A percentile compares a stretch with the other conserved stretches of the same genome.
phyloP scores from a whole-genome alignment of 2,888 invertebrate species.

The Coenonympha glycerion region DNA sequence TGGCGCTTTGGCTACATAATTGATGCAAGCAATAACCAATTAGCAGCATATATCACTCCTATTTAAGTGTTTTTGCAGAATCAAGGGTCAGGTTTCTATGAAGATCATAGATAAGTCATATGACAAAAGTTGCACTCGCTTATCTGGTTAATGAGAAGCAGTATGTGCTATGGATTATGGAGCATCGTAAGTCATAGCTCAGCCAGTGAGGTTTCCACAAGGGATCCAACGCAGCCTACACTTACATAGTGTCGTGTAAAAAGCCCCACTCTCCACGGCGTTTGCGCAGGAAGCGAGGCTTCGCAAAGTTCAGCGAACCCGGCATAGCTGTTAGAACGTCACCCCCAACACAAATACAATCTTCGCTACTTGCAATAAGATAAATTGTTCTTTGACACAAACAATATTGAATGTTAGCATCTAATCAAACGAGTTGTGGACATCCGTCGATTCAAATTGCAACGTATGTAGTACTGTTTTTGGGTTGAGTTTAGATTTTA shows the following conservation, averaged over 20 bases:
- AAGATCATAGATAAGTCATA: too few species aligned
- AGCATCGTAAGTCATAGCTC: too few species aligned
- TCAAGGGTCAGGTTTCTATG: too few species aligned
- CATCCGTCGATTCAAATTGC: constrained; percentile 27
- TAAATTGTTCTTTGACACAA: constrained; percentile 16
- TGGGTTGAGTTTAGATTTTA: constrained; percentile 31
- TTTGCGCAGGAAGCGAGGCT: constrained; percentile 51
- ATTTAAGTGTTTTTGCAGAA: too few species aligned
- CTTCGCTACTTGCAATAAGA: constrained; percentile 25
- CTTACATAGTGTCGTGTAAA: constrained; percentile 34
- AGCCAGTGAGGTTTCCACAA: too few species aligned
- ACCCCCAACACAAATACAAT: constrained; percentile 30
- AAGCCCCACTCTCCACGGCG: constrained; percentile 38
- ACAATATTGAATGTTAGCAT: constrained; percentile 40
- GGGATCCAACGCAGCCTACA: too few species aligned
- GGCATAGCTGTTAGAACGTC: constrained; percentile 43
- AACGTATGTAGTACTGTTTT: constrained; percentile 19
- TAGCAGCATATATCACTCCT: too few species aligned
- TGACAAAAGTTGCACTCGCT: too few species aligned
- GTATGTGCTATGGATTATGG: too few species aligned
- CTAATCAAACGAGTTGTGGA: constrained; percentile 57
- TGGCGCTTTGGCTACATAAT: too few species aligned
- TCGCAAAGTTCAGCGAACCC: constrained; percentile 54
- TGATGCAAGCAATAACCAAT: too few species aligned
- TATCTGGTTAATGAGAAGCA: too few species aligned